Conservation (phyloP, 1,140 invertebrate species). For the Halictus rubicundus region DNA sequence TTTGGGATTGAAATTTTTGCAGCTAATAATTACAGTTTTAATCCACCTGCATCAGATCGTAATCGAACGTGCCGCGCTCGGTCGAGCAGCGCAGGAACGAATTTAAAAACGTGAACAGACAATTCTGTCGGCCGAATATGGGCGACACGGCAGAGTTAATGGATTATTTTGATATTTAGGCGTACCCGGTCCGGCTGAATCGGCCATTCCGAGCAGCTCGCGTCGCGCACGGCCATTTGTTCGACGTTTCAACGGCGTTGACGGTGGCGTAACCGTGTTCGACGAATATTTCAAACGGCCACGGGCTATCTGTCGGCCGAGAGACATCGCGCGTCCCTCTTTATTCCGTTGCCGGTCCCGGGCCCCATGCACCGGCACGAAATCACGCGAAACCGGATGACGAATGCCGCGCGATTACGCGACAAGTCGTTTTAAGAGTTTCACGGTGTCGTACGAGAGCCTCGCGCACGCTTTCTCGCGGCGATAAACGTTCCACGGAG, state of each 20-base stretch:
- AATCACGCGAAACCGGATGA: conserved; percentile 56
- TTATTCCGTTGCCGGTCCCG: conserved; percentile 5
- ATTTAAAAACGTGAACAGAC: too few relatives aligned
- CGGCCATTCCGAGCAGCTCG: too few relatives aligned
- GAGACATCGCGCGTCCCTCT: not conserved
- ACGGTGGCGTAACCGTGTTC: conserved; percentile 3
- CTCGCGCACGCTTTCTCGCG: conserved; percentile 36
- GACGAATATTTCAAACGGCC: conserved; percentile 53
- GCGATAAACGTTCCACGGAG: conserved; percentile 36
- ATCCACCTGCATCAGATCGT: too few relatives aligned
- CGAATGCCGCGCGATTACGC: conserved; percentile 62
- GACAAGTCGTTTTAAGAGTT: conserved; percentile 60
- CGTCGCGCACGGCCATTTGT: conserved; percentile 47
- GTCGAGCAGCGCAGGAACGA: too few relatives aligned
- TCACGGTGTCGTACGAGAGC: conserved; percentile 29
- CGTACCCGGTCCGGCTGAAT: too few relatives aligned
- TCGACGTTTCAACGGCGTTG: conserved; percentile 35
- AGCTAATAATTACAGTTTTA: too few relatives aligned
- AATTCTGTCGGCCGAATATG: too few relatives aligned
- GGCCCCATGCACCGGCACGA: conserved; percentile 16
- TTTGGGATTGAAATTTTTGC: too few relatives aligned
- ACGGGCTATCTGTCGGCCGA: conserved; percentile 30
- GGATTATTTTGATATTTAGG: too few relatives aligned
- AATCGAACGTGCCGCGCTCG: too few relatives aligned
- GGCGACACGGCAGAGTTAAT: too few relatives aligned